Percentiles rank a stretch among this genome's conserved stretches.
Conservation (phyloP, 2,888 invertebrate species). For the Dryomyza anilis region DNA sequence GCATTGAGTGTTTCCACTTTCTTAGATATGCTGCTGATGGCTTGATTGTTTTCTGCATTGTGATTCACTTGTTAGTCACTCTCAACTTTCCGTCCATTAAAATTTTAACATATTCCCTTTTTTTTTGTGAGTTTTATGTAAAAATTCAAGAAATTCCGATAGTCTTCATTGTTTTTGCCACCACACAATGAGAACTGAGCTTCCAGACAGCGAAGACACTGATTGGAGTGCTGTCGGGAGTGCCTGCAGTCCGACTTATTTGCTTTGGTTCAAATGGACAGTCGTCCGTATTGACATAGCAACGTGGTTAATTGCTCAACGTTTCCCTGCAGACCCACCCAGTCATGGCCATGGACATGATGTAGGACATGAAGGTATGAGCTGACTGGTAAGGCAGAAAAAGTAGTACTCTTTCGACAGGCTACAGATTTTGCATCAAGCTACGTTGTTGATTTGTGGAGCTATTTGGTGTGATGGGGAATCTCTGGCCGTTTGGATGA, state of each 20-base stretch:
- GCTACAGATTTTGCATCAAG: no score
- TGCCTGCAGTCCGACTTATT: neutral
- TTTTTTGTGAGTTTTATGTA: neutral
- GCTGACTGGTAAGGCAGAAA: no score
- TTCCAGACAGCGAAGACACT: no score
- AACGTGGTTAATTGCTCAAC: conserved; percentile 12
- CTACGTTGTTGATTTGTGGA: neutral
- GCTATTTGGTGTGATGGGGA: neutral
- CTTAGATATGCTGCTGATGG: conserved; percentile 1
- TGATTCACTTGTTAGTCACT: conserved; percentile 10
- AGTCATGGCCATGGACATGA: conserved; percentile 13
- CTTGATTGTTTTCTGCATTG: conserved; percentile 8
- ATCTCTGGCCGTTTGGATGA: no score
- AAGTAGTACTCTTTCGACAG: no score
- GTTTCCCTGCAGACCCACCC: conserved; percentile 1
- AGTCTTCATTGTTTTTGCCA: conserved; percentile 6
- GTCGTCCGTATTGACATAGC: conserved; percentile 2
- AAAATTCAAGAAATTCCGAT: conserved; percentile 7
- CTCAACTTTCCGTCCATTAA: neutral
- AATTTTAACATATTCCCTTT: no score
- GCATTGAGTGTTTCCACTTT: no score
- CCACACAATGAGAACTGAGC: neutral
- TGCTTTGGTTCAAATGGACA: conserved; percentile 11
- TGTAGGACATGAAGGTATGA: no score
- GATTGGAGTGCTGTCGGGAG: neutral